These are phyloP conservation scores for Hypercompe scribonia DNA, from an alignment of 2,888 invertebrate species.

Conservation along the genomic window DNA sequence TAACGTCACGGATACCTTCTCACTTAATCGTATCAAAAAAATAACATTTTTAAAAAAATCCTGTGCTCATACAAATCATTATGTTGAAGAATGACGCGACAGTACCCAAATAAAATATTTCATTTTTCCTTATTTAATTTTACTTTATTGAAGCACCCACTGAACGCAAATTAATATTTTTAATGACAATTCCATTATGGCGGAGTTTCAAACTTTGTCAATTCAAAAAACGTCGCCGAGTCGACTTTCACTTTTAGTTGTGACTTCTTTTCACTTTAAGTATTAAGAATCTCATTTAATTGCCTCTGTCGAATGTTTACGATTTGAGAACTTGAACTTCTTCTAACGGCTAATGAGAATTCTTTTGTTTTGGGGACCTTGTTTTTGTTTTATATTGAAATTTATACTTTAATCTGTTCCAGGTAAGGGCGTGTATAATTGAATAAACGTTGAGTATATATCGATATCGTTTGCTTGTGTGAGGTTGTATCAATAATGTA, in stretches of 20 bases:
- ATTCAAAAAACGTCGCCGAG: conserved; percentile 32
- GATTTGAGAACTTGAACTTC: conserved; percentile 47
- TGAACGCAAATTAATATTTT: conserved; percentile 42
- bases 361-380: conserved; percentile 45
- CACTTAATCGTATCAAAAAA: not conserved
- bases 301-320: conserved; percentile 48
- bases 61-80: not conserved
- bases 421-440: not conserved
- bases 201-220: conserved; percentile 29
- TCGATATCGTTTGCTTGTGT: not conserved
- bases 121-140: conserved; percentile 6
- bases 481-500: not conserved
- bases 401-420: not conserved
- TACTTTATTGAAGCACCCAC: conserved; percentile 4
- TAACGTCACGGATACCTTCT: too few species aligned
- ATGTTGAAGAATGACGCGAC: not conserved
- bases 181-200: conserved; percentile 43
- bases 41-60: not conserved
- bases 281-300: conserved; percentile 45
- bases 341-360: conserved; percentile 44
- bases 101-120: not conserved
- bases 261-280: conserved; percentile 40
- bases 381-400: conserved; percentile 5
- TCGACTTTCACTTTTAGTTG: conserved; percentile 31
- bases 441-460: not conserved